Conservation (phyloP, 1,140 invertebrate species). For the Brachionus calyciflorus region DNA sequence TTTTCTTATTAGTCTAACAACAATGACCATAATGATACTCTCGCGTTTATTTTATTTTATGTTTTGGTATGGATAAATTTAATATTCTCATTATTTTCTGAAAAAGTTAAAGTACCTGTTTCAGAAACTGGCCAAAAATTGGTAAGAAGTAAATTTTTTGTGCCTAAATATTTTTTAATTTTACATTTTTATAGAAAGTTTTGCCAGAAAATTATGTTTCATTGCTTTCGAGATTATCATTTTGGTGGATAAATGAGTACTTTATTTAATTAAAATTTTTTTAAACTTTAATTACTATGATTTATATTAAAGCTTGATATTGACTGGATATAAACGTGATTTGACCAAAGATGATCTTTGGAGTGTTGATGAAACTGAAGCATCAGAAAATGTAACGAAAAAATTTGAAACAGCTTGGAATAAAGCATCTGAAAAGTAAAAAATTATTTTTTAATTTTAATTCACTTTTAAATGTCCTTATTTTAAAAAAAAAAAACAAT, state of each 20-base stretch:
- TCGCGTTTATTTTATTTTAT: not conserved
- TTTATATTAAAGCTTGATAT: not conserved
- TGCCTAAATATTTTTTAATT: not conserved
- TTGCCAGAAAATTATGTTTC: constrained; percentile 45
- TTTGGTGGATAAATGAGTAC: constrained; percentile 47
- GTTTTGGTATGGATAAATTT: constrained; percentile 3
- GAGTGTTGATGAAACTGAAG: constrained; percentile 43
- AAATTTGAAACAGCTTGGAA: constrained; percentile 43
- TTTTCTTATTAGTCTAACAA: not conserved
- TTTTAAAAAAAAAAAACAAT: too few relatives aligned
- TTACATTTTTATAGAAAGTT: constrained; percentile 11
- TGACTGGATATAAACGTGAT: constrained; percentile 45
- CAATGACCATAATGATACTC: not conserved
- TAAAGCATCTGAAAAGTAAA: constrained; percentile 12
- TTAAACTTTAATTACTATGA: not conserved
- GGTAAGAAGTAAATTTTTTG: not conserved
- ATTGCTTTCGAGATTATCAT: constrained; percentile 22
- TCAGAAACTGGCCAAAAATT: not conserved
- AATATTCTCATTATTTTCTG: not conserved
- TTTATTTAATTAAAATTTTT: not conserved
- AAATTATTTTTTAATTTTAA: not conserved
- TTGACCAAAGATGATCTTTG: constrained; percentile 36
- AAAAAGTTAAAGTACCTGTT: not conserved
- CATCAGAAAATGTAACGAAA: not conserved
- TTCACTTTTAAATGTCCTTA: not conserved